Evolutionary conservation across 1,140 invertebrate species (phyloP).

Genomic region (Drosophila repletoides): DNA sequence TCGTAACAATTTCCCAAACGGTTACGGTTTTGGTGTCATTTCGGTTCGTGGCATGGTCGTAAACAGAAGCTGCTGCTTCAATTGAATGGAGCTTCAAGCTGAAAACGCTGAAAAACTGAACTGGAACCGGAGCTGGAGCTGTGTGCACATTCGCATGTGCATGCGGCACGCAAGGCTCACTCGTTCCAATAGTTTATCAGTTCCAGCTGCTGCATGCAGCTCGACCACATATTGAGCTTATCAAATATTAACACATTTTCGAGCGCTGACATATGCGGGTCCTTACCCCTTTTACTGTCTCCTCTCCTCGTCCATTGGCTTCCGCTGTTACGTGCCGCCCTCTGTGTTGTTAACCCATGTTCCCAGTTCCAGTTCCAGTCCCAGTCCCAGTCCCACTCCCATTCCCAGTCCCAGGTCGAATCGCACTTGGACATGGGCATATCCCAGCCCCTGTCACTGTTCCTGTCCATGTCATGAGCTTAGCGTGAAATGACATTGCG

Average conservation of each 20-base stretch:
- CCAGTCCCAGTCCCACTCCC: neutral
- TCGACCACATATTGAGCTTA: slow-evolving; percentile 76
- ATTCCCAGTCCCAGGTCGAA: neutral
- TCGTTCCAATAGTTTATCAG: slow-evolving; percentile 12
- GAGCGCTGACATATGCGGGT: slow-evolving; percentile 65
- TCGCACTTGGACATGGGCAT: slow-evolving; percentile 34
- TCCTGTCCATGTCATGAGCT: slow-evolving; percentile 41
- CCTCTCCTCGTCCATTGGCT: slow-evolving; percentile 23
- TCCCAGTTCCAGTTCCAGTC: neutral
- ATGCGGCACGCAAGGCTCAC: slow-evolving; percentile 56
- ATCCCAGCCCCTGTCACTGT: slow-evolving; percentile 24
- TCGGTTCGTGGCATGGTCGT: slow-evolving; percentile 26
- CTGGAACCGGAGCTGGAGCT: slow-evolving; percentile 1
- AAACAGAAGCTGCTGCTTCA: neutral
- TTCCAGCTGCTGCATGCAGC: slow-evolving; percentile 9
- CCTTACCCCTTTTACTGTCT: neutral
- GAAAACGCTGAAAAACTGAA: neutral
- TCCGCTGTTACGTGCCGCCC: slow-evolving; percentile 66
- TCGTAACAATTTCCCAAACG: slow-evolving; percentile 65
- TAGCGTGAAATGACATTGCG: slow-evolving; percentile 75
- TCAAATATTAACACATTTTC: slow-evolving; percentile 81
- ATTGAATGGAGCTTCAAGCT: too few relatives aligned
- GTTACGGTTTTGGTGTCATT: slow-evolving; percentile 65
- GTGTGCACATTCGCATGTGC: slow-evolving; percentile 33
- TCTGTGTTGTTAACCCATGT: neutral